Percentiles rank a stretch among this genome's conserved stretches.
phyloP scores from a whole-genome alignment of 2,797 vertebrate species.

The Delichon dasypus region DNA sequence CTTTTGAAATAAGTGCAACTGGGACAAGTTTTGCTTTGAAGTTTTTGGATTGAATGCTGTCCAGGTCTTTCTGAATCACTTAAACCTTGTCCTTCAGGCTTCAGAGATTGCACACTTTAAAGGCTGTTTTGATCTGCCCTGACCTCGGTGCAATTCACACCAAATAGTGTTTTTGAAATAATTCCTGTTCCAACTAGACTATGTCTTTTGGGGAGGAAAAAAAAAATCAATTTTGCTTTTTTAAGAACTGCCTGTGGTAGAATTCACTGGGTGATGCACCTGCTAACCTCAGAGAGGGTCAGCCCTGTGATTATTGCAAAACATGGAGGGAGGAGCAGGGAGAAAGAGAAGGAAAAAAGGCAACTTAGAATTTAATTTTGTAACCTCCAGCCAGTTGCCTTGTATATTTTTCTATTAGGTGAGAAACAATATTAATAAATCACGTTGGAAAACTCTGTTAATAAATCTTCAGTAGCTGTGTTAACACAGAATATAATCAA shows the following conservation, averaged over 20 bases:
- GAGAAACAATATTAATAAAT: conserved; percentile 13
- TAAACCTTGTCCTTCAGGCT: not conserved
- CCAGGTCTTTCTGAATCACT: not conserved
- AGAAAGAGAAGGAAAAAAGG: not conserved
- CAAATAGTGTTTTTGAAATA: not conserved
- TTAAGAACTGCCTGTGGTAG: not conserved
- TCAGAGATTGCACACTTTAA: not conserved
- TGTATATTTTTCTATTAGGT: not conserved
- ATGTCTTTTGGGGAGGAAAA: not conserved
- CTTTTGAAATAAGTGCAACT: not conserved
- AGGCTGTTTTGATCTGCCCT: not conserved
- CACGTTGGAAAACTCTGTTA: not conserved
- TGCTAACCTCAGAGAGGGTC: not conserved
- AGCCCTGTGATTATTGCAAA: not conserved
- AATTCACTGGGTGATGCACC: not conserved
- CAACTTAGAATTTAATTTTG: not conserved
- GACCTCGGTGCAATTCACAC: not conserved
- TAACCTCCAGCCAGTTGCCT: not conserved
- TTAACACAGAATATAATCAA: not conserved
- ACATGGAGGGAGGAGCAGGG: not conserved
- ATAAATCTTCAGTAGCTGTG: not conserved
- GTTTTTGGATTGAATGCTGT: not conserved
- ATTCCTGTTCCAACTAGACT: not conserved
- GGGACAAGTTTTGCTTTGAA: not conserved
- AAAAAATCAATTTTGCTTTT: not conserved